Conservation (phyloP, 2,113 vertebrate genomes). For the Oryzias curvinotus region DNA sequence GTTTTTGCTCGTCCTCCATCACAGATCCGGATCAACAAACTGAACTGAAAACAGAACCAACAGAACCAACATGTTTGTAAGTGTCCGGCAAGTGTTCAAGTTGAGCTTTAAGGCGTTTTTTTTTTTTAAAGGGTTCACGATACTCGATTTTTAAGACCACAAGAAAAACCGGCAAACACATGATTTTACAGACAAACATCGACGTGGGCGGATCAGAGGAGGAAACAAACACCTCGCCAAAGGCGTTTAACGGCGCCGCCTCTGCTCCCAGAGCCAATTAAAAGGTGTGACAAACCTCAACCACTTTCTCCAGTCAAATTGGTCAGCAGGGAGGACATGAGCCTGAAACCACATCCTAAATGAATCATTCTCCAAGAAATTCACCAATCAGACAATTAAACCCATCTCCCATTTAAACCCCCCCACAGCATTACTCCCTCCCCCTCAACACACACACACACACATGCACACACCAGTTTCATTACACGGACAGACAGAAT, state of each 20-base stretch:
- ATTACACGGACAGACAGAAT: constrained; percentile 38
- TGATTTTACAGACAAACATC: constrained; percentile 7
- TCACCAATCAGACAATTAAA: constrained; percentile 51
- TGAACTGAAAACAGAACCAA: constrained; percentile 8
- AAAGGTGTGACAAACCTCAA: constrained; percentile 44
- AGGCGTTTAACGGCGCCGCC: constrained; percentile 26
- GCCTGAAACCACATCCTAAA: constrained; percentile 41
- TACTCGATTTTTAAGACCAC: constrained; percentile 8
- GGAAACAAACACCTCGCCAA: constrained; percentile 8
- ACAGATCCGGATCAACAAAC: neutral
- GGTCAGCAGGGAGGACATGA: constrained; percentile 15
- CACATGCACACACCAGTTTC: constrained; percentile 27
- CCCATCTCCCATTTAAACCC: constrained; percentile 25
- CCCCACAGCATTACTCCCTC: constrained; percentile 8
- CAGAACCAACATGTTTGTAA: constrained; percentile 9
- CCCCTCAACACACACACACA: constrained; percentile 16
- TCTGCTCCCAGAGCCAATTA: constrained; percentile 49
- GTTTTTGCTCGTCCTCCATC: too few relatives aligned
- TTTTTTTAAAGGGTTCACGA: constrained; percentile 49
- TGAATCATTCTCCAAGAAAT: constrained; percentile 43
- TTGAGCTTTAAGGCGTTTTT: constrained; percentile 43
- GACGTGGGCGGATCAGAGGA: neutral
- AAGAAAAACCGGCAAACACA: constrained; percentile 12
- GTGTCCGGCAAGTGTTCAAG: constrained; percentile 53
- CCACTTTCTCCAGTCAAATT: constrained; percentile 24